Base-by-base conservation (phyloP, 2,113 vertebrate species). In the Phyllopteryx taeniolatus region DNA sequence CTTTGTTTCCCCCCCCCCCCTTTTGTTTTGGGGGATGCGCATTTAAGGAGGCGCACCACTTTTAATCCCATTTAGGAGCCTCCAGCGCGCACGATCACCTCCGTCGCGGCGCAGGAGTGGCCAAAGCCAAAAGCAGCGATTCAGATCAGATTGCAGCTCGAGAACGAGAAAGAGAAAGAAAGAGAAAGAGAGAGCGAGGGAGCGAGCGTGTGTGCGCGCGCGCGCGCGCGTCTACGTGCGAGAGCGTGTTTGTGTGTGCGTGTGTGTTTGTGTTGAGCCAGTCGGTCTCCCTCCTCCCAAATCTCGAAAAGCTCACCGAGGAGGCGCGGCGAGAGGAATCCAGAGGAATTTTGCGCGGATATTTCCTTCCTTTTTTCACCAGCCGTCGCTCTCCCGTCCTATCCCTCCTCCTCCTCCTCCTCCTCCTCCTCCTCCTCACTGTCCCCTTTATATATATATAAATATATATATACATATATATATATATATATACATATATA, bases 61-160 rank as follows among this genome's bases (percentile, higher is more conserved):
- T 90, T 89, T 89, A 87, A 83, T 88, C 79, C 87, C 81, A 89
- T 92, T 27, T 88, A 86, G 83, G 83, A 87, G 59, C 78, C 79
- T 87, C 90, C 82, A 87, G 87, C 85, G 84, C 88, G 86, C 75
- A 75, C 80, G 80, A 73, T 82, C 72, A 20, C 44, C 14, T 7
- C 71, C 79, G 87, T 86, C 86, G 88, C 89, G 72, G 82, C 68
- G 90, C 91, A 92, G 92, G 91, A 92, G 92, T 90, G 92, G 92
- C 91, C 84, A 86, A 75, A 89, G 87, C 91, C 89, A 80, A 90
- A 91, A 89, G 88, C 91, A 87, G 91, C 87, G 86, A 87, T 92
- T 91, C 88, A 92, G 91, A 93, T 93, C 93, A 90, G 91, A 90
- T 93, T 94, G 93, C 92, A 93, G 81, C 88, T 80, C 72, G 76